phyloP scores from a whole-genome alignment of 1,140 invertebrate species.

The Brachionus plicatilis region DNA sequence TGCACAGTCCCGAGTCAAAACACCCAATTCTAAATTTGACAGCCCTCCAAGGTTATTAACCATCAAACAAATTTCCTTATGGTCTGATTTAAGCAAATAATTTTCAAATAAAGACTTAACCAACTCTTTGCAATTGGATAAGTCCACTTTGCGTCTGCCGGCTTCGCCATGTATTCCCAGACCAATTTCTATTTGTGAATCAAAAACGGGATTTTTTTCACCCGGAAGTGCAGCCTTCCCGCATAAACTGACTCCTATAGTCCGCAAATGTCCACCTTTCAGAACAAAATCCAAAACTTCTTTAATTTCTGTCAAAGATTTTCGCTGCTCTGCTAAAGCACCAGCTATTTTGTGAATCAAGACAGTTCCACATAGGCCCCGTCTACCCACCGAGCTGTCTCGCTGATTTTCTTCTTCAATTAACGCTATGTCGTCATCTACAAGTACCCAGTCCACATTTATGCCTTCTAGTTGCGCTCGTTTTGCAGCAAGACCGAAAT shows the following conservation, averaged over 20 bases:
- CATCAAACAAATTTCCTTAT: slow-evolving; percentile 60
- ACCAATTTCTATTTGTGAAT: slow-evolving; percentile 72
- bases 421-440: slow-evolving; percentile 69
- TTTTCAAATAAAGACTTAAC: slow-evolving; percentile 55
- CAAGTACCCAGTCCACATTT: slow-evolving; percentile 64
- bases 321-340: slow-evolving; percentile 64
- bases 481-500: slow-evolving; percentile 76
- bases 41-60: slow-evolving; percentile 75
- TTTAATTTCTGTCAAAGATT: slow-evolving; percentile 59
- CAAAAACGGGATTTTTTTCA: slow-evolving; percentile 59
- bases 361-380: slow-evolving; percentile 70
- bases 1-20: slow-evolving; percentile 67
- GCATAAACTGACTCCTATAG: slow-evolving; percentile 67
- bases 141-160: slow-evolving; percentile 64
- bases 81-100: slow-evolving; percentile 9
- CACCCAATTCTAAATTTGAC: slow-evolving; percentile 70
- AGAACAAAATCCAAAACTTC: slow-evolving; percentile 42
- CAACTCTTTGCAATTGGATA: slow-evolving; percentile 53
- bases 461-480: slow-evolving; percentile 63
- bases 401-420: slow-evolving; percentile 52
- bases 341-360: slow-evolving; percentile 67
- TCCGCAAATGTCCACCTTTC: slow-evolving; percentile 59
- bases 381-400: slow-evolving; percentile 59
- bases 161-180: slow-evolving; percentile 76
- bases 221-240: slow-evolving; percentile 67